Evolutionary conservation across 2,113 vertebrate species (phyloP), one percentile per base, ranked within the genome.

Genomic region (Monopterus albus): DNA sequence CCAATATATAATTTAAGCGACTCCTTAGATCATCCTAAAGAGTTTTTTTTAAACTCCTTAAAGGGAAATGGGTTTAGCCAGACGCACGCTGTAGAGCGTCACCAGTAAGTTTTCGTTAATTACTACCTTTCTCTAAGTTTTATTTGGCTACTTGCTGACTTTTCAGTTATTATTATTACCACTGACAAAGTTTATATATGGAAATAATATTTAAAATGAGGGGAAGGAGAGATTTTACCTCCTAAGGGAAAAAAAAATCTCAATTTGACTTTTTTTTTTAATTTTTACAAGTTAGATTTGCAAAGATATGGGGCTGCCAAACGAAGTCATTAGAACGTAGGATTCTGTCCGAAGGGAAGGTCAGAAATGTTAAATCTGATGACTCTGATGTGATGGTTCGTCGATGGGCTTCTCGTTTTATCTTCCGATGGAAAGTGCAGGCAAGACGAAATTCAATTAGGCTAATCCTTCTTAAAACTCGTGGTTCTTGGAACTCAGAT

Each of bases 291-390:
- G 29, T 31, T 6, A 5, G 8, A 40, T 40, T 28, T 12, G 39
- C 14, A 35, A 49, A 49, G 3, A n/a, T 12, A 38, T 39, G 1
- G n/a, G n/a, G n/a, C n/a, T n/a, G n/a, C n/a, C n/a, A n/a, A n/a
- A n/a, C n/a, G n/a, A n/a, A n/a, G n/a, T n/a, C 2, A 3, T 18
- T 1, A 20, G 7, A 18, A 25, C 31, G 29, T 0, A 6, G 2
- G 13, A 40, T 31, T 28, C 21, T 4, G 4, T 10, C 43, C 35
- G 43, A 28, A 12, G 3, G 3, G 1, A 25, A n/a, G 1, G 4
- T 13, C 7, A 13, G 17, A 50, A 9, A 13, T 4, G 9, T 39
- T 31, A 4, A 26, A 38, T 25, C 26, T 11, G 13, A 17, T 36
- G 13, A 28, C n/a, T 14, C 33, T 17, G 25, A 21, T 2, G 25